Conservation (phyloP, 2,113 vertebrate genomes). For the Oreotrochilus melanogaster region DNA sequence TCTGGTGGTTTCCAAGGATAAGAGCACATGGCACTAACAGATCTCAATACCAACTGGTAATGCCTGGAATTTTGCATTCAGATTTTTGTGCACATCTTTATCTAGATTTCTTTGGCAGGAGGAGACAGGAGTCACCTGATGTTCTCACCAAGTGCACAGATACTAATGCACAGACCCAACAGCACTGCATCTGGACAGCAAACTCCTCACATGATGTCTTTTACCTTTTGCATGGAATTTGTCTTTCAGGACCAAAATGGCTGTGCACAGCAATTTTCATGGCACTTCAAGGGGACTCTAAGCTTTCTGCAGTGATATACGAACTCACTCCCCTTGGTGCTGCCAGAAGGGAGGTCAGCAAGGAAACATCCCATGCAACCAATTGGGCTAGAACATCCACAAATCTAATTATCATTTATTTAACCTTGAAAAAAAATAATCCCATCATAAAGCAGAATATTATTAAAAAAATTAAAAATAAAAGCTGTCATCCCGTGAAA, state of each 20-base stretch:
- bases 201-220: background rate
- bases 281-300: background rate
- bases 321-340: background rate
- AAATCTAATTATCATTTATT: constrained; percentile 44
- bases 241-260: constrained; percentile 39
- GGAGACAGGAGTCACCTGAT: fast-evolving
- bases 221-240: background rate
- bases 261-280: constrained; percentile 21
- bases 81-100: background rate
- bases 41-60: background rate
- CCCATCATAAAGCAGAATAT: background rate
- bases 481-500: constrained; percentile 28
- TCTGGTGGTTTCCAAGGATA: background rate
- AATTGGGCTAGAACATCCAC: background rate
- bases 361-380: constrained; percentile 6
- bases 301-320: constrained; percentile 31
- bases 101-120: background rate
- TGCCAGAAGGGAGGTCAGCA: constrained; percentile 18
- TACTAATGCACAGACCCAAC: background rate
- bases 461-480: constrained; percentile 12
- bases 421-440: constrained; percentile 40
- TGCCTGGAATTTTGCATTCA: background rate
- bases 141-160: background rate
- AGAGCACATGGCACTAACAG: background rate
- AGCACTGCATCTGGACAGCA: background rate